Percentiles rank a stretch among this genome's conserved stretches.
phyloP scores from a whole-genome alignment of 2,797 vertebrate genomes.

The Rhabdomys pumilio region DNA sequence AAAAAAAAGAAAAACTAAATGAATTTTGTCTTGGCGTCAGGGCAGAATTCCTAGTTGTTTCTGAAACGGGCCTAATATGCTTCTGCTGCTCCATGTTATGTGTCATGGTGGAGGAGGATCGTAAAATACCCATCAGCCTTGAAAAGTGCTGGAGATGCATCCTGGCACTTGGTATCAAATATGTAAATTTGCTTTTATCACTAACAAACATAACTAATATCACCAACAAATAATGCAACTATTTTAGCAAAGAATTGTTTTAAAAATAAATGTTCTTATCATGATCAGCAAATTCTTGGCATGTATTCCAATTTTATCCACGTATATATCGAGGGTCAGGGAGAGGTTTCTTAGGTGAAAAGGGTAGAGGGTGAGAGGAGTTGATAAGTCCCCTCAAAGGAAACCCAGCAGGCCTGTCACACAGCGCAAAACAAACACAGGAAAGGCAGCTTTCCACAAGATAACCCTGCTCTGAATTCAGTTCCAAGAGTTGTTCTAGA shows the following conservation, averaged over 20 bases:
- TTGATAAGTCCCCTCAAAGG: neutral
- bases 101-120: neutral
- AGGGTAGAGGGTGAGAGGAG: neutral
- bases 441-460: neutral
- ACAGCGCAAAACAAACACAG: neutral
- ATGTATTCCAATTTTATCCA: too few species aligned
- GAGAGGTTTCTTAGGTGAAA: neutral
- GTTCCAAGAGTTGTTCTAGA: conserved; percentile 5
- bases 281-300: neutral
- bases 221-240: neutral
- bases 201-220: neutral
- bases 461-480: neutral
- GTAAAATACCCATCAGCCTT: neutral
- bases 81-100: neutral
- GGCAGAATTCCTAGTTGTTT: neutral
- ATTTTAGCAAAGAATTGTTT: neutral
- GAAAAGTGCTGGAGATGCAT: too few species aligned
- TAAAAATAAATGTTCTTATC: neutral
- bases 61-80: neutral
- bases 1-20: neutral
- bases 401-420: neutral
- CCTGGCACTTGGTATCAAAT: neutral
- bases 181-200: neutral
- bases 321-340: neutral
- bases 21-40: neutral